Base-by-base conservation (phyloP, 2,888 invertebrate species). In the Girardia tigrina region DNA sequence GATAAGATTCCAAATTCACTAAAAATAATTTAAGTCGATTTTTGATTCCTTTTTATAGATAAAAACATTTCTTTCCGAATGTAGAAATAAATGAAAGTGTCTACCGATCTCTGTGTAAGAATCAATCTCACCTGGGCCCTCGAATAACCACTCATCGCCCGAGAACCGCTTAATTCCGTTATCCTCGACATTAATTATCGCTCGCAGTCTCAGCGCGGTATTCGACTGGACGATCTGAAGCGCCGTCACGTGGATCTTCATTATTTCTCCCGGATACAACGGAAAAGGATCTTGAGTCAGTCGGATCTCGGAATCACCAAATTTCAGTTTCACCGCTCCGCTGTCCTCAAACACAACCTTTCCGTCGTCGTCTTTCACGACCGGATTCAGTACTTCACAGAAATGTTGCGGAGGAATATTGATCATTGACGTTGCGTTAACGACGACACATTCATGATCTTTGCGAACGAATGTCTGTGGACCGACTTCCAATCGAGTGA, bases 221-320 rank as follows among this genome's bases (percentile, higher is more conserved):
- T 81, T 79, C 28, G 79, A 80, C 26, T 78, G 77, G 4, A 82
- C 77, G 0, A 81, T 79, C 1, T 81, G 81, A 75, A 82, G 79
- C 1, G 78, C 75, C 28, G 79, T 79, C 16, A 82, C 77, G 4
- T 81, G 81, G 16, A 78, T 79, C n/a, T 78, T 77, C 26, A 83
- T 77, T n/a, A 69, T 71, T 77, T 83, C 83, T 0, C 82, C 82
- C 20, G 82, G 83, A 77, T 81, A 82, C 14, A 83, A 78, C 26
- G 81, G 80, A 77, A 82, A 83, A 42, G 83, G 82, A 75, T 81
- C 81, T 80, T 82, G 76, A 23, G 85, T 81, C 29, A 86, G 81
- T n/a, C 86, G 81, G 76, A 86, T 84, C 77, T 86, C 86, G 75
- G 82, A 82, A 79, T 86, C 86, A 75, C 85, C 86, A 79, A 86